Evolutionary conservation across 2,888 invertebrate genomes (phyloP).

Genomic region (Helicoverpa assulta): DNA sequence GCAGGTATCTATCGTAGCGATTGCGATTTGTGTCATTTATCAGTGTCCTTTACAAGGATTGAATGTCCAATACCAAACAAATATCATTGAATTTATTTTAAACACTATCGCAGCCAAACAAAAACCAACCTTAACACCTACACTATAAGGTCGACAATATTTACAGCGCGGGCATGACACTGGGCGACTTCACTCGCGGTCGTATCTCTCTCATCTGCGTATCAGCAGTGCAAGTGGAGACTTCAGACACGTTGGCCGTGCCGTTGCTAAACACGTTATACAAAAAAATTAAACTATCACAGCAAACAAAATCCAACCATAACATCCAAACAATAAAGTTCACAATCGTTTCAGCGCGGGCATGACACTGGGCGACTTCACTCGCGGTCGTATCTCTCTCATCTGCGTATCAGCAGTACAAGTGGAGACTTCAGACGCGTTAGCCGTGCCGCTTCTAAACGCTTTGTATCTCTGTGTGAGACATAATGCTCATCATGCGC

Average conservation of each 20-base stretch:
- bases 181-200: slow-evolving; percentile 81
- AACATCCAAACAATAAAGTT: background rate
- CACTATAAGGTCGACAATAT: background rate
- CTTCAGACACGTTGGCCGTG: slow-evolving; percentile 80
- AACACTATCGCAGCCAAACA: background rate
- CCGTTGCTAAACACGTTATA: slow-evolving; percentile 85
- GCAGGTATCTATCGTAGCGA: too few species aligned
- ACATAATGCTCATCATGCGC: slow-evolving; percentile 74
- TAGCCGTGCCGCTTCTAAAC: slow-evolving; percentile 83
- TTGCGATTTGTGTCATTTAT: too few species aligned
- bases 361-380: slow-evolving; percentile 81
- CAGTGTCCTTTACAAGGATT: too few species aligned
- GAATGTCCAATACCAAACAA: too few species aligned
- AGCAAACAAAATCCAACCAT: too few species aligned
- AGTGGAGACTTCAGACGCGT: slow-evolving; percentile 79
- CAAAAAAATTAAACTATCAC: too few species aligned
- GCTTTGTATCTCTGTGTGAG: slow-evolving; percentile 86
- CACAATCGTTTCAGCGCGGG: slow-evolving; percentile 73
- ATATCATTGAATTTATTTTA: too few species aligned
- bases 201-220: slow-evolving; percentile 83
- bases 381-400: slow-evolving; percentile 80
- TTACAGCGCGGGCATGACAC: slow-evolving; percentile 80
- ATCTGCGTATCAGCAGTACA: slow-evolving; percentile 86
- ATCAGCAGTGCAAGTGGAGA: slow-evolving; percentile 84
- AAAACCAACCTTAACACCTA: background rate